Conservation (phyloP, 2,113 vertebrate genomes). For the Cepphus grylle region DNA sequence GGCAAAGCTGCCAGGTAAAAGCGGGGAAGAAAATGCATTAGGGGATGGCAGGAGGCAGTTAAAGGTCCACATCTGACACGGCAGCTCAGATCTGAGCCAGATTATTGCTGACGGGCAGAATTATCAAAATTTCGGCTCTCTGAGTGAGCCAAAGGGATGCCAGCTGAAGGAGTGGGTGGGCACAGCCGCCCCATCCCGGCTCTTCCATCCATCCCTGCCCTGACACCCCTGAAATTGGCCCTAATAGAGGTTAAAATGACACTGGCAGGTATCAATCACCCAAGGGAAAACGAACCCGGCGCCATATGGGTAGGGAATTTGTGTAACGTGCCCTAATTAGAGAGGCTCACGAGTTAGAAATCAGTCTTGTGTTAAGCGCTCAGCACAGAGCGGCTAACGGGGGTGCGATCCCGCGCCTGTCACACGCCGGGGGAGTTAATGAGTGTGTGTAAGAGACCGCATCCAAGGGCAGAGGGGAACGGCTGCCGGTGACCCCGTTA, state of each 20-base stretch:
- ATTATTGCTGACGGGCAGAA: neutral
- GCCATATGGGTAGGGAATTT: neutral
- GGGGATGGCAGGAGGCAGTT: neutral
- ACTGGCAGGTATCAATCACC: neutral
- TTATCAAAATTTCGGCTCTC: no score
- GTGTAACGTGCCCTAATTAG: neutral
- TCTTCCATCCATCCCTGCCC: neutral
- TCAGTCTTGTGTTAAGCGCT: neutral
- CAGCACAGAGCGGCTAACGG: neutral
- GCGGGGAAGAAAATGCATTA: neutral
- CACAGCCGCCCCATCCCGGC: fast-evolving
- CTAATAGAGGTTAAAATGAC: neutral
- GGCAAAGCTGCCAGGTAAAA: neutral
- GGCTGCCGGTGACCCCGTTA: fast-evolving
- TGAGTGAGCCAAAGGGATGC: neutral
- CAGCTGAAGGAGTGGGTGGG: neutral
- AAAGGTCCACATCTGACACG: neutral
- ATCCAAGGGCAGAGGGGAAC: neutral
- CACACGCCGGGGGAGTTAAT: neutral
- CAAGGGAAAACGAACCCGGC: neutral
- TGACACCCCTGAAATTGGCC: neutral
- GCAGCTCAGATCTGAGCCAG: neutral
- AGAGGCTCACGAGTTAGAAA: neutral
- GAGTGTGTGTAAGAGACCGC: neutral
- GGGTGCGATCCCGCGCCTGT: neutral